Base-by-base conservation (phyloP, 2,888 invertebrate genomes). In the Lycaena phlaeas region DNA sequence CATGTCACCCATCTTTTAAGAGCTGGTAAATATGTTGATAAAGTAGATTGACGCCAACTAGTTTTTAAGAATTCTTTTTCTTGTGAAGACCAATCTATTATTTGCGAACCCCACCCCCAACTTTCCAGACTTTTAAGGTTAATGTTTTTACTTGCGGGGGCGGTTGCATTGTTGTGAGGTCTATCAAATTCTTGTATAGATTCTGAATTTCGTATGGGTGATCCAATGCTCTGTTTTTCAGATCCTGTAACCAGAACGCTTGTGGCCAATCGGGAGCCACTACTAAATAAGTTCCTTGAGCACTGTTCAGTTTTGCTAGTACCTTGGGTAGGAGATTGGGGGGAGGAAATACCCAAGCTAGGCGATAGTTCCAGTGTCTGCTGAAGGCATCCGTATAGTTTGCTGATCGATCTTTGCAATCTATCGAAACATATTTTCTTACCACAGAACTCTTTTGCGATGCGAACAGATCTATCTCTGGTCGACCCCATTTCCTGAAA, bases 381-480 rank as follows among this genome's bases (percentile, higher is more conserved):
- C 43, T 43, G 44, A 55, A 53, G 0, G 51, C 50, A 42, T 54
- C 45, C 50, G 49, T 42, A 45, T 40, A 51, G 29, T 11, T 10
- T 7, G 54, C 52, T 30, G 42, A 38, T 25, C 18, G 37, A 46
- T 56, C 53, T 34, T 18, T 11, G 9, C 45, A 37, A 37, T 53
- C 50, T 36, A 44, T 29, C 2, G 52, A 38, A 5, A 44, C 51
- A 44, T 56, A 53, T 1, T 12, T 40, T 7, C 44, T 27, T 1
- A 53, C 50, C 4, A 56, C 49, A 29, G 48, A 40, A 5, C 50
- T 48, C 0, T 12, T 40, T 6, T 34, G 12, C 7, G 54, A 48
- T 0, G 52, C 54, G 15, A 54, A 53, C 1, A 55, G 43, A 36
- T 55, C 53, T 44, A 57, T 34, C 2, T 44, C 41, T 9, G 54